These are phyloP conservation scores for Oscheius sp. DNA, from an alignment of 2,888 invertebrate species.

Conservation along the genomic window DNA sequence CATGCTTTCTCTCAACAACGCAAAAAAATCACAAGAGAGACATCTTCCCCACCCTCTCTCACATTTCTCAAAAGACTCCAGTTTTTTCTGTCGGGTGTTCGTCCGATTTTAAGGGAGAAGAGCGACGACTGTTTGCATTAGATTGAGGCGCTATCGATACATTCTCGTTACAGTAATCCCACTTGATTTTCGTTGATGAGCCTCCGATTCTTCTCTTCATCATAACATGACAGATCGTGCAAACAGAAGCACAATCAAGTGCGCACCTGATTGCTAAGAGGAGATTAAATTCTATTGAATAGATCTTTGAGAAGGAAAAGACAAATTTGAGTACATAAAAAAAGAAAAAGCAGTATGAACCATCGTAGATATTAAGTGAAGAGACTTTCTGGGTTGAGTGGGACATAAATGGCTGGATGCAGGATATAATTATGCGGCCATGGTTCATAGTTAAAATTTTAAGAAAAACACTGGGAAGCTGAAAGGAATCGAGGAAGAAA, in stretches of 20 bases:
- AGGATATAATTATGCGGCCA: too few relatives aligned
- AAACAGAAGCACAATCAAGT: constrained; percentile 35
- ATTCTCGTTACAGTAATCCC: constrained; percentile 36
- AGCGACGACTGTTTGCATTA: constrained; percentile 31
- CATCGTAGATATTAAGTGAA: too few relatives aligned
- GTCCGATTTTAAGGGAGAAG: constrained; percentile 27
- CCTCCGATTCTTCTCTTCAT: constrained; percentile 17
- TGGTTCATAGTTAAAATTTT: too few relatives aligned
- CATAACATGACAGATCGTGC: constrained; percentile 36
- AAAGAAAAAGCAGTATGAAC: too few relatives aligned
- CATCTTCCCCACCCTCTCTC: background rate
- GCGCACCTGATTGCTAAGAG: constrained; percentile 17
- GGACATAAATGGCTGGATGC: too few relatives aligned
- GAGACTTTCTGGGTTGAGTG: too few relatives aligned
- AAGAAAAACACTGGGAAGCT: too few relatives aligned
- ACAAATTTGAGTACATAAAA: too few relatives aligned
- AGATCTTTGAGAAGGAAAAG: background rate
- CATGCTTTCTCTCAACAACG: background rate
- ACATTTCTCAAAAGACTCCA: constrained; percentile 7
- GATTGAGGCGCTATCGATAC: constrained; percentile 35
- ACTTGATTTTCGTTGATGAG: constrained; percentile 32
- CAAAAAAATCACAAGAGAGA: background rate
- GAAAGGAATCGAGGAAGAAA: too few relatives aligned
- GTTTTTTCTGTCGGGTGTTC: constrained; percentile 16
- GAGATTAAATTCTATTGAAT: background rate